Evolutionary conservation across 2,888 invertebrate genomes (phyloP).

Genomic region (Loripinus fragilis): DNA sequence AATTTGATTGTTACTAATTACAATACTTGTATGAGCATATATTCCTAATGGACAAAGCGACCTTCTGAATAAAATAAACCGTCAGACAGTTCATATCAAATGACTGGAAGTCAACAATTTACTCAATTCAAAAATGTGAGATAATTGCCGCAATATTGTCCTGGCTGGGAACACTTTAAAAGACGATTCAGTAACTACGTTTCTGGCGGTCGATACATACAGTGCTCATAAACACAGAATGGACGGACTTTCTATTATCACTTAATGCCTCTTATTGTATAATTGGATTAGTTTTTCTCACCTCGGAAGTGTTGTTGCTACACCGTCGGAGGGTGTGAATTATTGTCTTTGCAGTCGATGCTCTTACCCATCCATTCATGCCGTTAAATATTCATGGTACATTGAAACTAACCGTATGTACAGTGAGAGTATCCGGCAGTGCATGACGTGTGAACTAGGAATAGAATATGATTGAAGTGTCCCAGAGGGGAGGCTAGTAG

Average conservation of each 20-base stretch:
- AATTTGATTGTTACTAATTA: neutral
- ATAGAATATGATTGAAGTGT: slow-evolving; percentile 54
- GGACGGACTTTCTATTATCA: slow-evolving; percentile 25
- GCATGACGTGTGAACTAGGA: slow-evolving; percentile 54
- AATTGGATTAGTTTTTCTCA: slow-evolving; percentile 57
- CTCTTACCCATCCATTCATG: neutral
- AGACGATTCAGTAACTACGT: slow-evolving; percentile 15
- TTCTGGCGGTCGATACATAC: slow-evolving; percentile 17
- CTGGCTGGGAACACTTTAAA: slow-evolving; percentile 19
- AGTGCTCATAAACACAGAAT: slow-evolving; percentile 8
- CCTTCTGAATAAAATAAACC: slow-evolving; percentile 21
- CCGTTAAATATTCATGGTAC: neutral
- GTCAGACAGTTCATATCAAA: slow-evolving; percentile 9
- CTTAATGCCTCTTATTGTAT: slow-evolving; percentile 41
- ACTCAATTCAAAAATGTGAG: slow-evolving; percentile 35
- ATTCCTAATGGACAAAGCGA: neutral
- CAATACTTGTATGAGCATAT: neutral
- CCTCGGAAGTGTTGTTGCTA: slow-evolving; percentile 15
- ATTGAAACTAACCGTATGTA: slow-evolving; percentile 11
- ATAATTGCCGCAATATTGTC: slow-evolving; percentile 41
- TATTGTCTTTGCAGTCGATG: neutral
- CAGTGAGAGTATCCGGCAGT: slow-evolving; percentile 36
- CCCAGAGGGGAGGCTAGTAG: slow-evolving; percentile 34
- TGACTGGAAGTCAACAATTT: slow-evolving; percentile 37
- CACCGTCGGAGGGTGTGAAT: neutral